A percentile compares a stretch with the other conserved stretches of the same genome.
phyloP scores from a whole-genome alignment of 2,888 invertebrate species.

The Calameuta idolon region DNA sequence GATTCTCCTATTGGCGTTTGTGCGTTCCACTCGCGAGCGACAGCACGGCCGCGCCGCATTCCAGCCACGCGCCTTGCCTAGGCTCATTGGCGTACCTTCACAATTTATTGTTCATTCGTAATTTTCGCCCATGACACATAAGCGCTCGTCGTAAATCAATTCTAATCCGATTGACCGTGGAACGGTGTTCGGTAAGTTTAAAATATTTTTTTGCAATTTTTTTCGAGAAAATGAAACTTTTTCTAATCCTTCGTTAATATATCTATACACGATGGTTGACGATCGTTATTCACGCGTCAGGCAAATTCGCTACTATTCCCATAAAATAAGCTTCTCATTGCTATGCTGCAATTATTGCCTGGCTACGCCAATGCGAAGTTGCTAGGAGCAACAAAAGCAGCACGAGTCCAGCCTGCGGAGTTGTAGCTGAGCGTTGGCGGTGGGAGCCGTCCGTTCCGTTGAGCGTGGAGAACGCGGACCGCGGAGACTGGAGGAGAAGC shows the following conservation, averaged over 20 bases:
- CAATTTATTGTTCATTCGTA: neutral
- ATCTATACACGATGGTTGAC: neutral
- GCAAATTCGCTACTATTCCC: neutral
- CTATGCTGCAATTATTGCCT: neutral
- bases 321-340: neutral
- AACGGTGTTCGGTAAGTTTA: neutral
- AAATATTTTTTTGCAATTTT: too few relatives aligned
- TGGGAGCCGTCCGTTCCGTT: conserved; percentile 56
- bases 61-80: conserved; percentile 64
- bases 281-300: neutral
- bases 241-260: neutral
- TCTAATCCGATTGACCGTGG: neutral
- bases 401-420: conserved; percentile 49
- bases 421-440: conserved; percentile 58
- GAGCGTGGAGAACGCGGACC: conserved; percentile 33
- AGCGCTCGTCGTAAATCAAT: neutral
- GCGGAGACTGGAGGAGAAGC: conserved; percentile 2
- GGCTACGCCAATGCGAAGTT: conserved; percentile 53
- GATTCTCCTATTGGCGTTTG: conserved; percentile 43
- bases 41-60: conserved; percentile 56
- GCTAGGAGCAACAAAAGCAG: conserved; percentile 59
- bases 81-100: conserved; percentile 53
- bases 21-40: conserved; percentile 52
- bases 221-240: neutral
- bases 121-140: neutral